phyloP scores from a whole-genome alignment of 2,113 vertebrate species.

The Cebidichthys violaceus region DNA sequence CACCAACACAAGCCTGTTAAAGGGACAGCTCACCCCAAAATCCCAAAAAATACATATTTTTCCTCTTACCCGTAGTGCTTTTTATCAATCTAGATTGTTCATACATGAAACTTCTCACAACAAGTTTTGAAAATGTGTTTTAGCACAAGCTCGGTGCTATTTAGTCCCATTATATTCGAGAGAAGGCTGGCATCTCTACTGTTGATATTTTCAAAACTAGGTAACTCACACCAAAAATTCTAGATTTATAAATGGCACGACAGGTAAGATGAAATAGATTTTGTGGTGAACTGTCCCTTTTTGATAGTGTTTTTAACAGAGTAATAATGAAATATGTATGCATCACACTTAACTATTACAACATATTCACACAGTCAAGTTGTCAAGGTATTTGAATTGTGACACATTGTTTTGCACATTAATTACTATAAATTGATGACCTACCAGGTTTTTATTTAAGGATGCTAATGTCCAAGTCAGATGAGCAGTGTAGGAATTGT shows the following conservation, averaged over 20 bases:
- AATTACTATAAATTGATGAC: neutral
- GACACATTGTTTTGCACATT: neutral
- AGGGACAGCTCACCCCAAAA: neutral
- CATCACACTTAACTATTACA: neutral
- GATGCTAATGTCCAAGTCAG: neutral
- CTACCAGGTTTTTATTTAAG: neutral
- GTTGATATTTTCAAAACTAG: neutral
- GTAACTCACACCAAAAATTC: neutral
- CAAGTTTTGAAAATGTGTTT: neutral
- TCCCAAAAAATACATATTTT: neutral
- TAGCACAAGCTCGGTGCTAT: too few species aligned
- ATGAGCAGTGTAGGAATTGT: neutral
- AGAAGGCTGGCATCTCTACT: neutral
- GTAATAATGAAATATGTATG: neutral
- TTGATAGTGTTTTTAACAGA: neutral
- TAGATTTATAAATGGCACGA: neutral
- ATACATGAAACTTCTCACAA: too few species aligned
- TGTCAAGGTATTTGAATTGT: neutral
- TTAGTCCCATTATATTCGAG: too few species aligned
- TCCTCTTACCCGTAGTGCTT: neutral
- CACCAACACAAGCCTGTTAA: conserved; percentile 10
- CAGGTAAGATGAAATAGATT: too few species aligned
- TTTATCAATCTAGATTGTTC: neutral
- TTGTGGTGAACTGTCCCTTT: too few species aligned
- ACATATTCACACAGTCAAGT: neutral